Conservation (phyloP, 2,888 invertebrate species). For the Drosophila maculinotata region DNA sequence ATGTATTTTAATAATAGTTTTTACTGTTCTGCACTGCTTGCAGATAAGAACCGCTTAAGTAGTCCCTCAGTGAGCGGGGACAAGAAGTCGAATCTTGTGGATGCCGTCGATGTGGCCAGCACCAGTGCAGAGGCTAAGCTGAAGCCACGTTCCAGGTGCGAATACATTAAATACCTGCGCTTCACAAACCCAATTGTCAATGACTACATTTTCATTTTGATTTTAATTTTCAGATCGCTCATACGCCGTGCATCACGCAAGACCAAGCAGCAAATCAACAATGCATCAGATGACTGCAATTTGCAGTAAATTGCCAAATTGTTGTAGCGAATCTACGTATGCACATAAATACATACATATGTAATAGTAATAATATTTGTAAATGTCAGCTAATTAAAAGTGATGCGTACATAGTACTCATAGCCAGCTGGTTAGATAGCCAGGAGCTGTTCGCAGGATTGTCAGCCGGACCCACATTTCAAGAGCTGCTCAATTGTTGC, state of each 20-base stretch:
- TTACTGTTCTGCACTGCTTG: slow-evolving; percentile 29
- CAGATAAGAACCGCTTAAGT: slow-evolving; percentile 84
- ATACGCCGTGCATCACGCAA: slow-evolving; percentile 92
- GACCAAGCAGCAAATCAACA: slow-evolving; percentile 91
- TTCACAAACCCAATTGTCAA: too few species aligned
- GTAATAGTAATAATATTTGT: slow-evolving; percentile 12
- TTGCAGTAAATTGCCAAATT: slow-evolving; percentile 87
- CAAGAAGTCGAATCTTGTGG: slow-evolving; percentile 80
- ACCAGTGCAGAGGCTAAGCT: slow-evolving; percentile 85
- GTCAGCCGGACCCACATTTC: slow-evolving; percentile 3
- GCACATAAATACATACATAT: slow-evolving; percentile 4
- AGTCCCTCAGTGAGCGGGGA: slow-evolving; percentile 84
- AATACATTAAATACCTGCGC: slow-evolving; percentile 9
- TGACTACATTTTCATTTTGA: too few species aligned
- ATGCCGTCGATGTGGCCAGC: slow-evolving; percentile 82
- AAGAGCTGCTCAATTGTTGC: slow-evolving; percentile 39
- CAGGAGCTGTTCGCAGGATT: too few species aligned
- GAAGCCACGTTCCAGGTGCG: slow-evolving; percentile 87
- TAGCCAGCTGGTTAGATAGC: slow-evolving; percentile 1
- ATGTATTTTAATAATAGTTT: too few species aligned
- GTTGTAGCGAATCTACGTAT: background rate
- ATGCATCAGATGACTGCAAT: slow-evolving; percentile 90
- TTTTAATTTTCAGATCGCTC: slow-evolving; percentile 89
- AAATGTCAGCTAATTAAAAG: slow-evolving; percentile 24
- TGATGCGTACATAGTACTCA: slow-evolving; percentile 4